phyloP scores from a whole-genome alignment of 2,888 invertebrate species.

The Heliconius ismenius region DNA sequence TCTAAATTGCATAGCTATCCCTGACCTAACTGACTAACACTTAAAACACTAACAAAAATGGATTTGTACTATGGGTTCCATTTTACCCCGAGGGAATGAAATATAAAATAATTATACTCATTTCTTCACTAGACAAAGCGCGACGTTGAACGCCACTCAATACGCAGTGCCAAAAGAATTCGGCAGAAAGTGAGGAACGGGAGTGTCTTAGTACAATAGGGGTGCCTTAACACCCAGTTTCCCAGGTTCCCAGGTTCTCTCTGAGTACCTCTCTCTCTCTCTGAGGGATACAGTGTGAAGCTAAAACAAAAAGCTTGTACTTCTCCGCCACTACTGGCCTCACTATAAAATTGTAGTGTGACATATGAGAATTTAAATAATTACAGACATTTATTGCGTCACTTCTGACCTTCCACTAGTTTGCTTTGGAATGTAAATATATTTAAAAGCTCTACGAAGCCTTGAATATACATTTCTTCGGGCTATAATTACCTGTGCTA shows the following conservation, averaged over 20 bases:
- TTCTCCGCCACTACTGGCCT: no score
- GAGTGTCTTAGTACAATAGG: no score
- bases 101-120: not conserved
- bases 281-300: not conserved
- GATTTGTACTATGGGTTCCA: no score
- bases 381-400: conserved; percentile 6
- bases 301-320: not conserved
- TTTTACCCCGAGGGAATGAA: not conserved
- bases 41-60: not conserved
- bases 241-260: not conserved
- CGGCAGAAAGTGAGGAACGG: not conserved
- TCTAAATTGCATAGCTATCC: not conserved
- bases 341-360: not conserved
- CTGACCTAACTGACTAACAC: no score
- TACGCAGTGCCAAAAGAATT: not conserved
- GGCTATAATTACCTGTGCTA: not conserved
- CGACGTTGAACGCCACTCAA: no score
- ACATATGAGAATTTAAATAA: not conserved
- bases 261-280: not conserved
- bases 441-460: not conserved
- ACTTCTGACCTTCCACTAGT: conserved; percentile 14
- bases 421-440: conserved; percentile 10
- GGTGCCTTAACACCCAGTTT: not conserved
- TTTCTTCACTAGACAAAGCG: not conserved
- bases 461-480: conserved; percentile 9